Evolutionary conservation across 2,888 invertebrate genomes (phyloP), one percentile per base, ranked within the genome.

Genomic region (Ommatoiulus sabulosus): DNA sequence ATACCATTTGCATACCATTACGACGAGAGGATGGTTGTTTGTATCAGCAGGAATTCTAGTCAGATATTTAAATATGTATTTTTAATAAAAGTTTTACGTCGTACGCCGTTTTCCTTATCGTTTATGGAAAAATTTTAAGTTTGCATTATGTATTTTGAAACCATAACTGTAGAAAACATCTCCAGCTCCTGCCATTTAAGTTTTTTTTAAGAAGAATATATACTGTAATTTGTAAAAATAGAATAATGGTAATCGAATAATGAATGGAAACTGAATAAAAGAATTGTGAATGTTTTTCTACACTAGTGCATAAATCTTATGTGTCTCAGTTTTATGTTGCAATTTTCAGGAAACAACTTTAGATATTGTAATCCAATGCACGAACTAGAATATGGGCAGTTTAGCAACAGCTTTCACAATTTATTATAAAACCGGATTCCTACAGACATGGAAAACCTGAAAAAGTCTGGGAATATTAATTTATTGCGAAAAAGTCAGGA

Each of bases 11-110:
- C 63, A 63, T n/a, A 63, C 63, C 63, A 72, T 24, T 72, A 72
- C 72, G 35, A 80, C 15, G 80, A 35, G 35, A 80, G 35, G 35
- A 80, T 24, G 80, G 52, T 17, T 52, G 17, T 43, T 43, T 80
- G 80, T 80, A 80, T 80, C 80, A 80, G 80, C 80, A 35, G 80
- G 80, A 80, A 80, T 15, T 80, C 80, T 80, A 80, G 80, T 80
- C 80, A 80, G 80, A 80, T 80, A 80, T 80, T 80, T 80, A 80
- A 72, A 80, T 80, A 80, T 80, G 80, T 80, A 80, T 80, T 80
- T 80, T 80, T 80, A 80, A 80, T 80, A 80, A 80, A 80, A 80
- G 80, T 43, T 80, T 24, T 80, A 80, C 15, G 80, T 80, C 80
- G 80, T 80, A 80, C 12, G 80, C 15, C 15, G 15, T 80, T 35